Base-by-base conservation (phyloP, 2,888 invertebrate genomes). In the Trachelus tabidus region DNA sequence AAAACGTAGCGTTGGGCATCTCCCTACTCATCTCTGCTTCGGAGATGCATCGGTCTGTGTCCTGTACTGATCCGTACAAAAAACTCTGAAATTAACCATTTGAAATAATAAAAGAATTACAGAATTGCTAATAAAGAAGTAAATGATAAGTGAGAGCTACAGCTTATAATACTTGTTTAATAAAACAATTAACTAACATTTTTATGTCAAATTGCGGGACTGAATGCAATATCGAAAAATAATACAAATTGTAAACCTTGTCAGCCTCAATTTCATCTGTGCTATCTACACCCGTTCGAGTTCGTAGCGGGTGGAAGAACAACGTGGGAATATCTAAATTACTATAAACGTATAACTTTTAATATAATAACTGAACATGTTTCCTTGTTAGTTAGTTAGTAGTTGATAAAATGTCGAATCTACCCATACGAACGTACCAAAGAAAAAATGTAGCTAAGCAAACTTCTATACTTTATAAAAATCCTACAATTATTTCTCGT, bases 401-500 rank as follows among this genome's bases (percentile, higher is more conserved):
- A 56, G 1, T 56, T 56, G 9, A 3, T 23, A 56, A 56, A 23
- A 56, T 56, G 56, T 56, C 23, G 56, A 56, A 56, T 23, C 2
- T 56, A 69, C 80, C 79, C 31, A 74, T 85, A 77, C 80, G 86
- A 37, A 85, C 85, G 34, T 85, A 85, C 3, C 75, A 75, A 30
- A 80, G 78, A 31, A 83, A 80, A 30, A 79, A 78, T 68, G 12
- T 23, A 11, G 33, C 34, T 12, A 73, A 56, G 12, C 6, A 56
- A 12, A 77, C 35, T 2, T 6, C 23, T 56, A 9, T 34, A 76
- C 37, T 23, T 37, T 11, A 69, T 12, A 73, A 34, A 12, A 31
- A 69, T 77, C 69, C 69, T 34, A 73, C 75, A 76, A 79, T 69
- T 79, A 69, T 71, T 68, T 71, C 77, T 69, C 56, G 75, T 76